Conservation (phyloP, 1,140 invertebrate species). For the Papilio aristodemus region DNA sequence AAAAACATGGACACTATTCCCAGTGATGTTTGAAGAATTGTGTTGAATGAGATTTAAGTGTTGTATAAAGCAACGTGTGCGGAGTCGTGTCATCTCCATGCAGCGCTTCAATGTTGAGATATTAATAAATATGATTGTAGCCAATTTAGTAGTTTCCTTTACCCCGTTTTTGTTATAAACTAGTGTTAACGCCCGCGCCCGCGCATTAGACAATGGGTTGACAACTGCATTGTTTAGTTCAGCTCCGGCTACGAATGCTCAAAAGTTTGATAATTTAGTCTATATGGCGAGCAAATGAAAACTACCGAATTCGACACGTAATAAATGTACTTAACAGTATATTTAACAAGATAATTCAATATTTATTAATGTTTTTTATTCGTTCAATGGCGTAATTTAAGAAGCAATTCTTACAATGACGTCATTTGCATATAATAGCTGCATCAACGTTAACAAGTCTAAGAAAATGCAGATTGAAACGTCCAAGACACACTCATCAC, state of each 20-base stretch:
- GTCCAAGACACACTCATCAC: no score
- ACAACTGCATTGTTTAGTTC: slow-evolving; percentile 2
- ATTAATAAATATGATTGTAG: slow-evolving; percentile 76
- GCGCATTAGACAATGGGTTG: neutral
- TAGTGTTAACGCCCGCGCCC: slow-evolving; percentile 21
- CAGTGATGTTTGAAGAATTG: slow-evolving; percentile 20
- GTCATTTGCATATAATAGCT: no score
- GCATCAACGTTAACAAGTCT: no score
- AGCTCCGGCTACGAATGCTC: neutral
- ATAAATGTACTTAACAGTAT: no score
- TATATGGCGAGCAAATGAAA: no score
- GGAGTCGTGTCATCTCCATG: slow-evolving; percentile 44
- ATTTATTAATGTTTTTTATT: no score
- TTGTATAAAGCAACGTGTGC: slow-evolving; percentile 12
- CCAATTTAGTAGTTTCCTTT: slow-evolving; percentile 47
- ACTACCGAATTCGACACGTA: no score
- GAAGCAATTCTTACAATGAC: no score
- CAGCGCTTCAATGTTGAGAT: slow-evolving; percentile 71
- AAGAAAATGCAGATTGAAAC: no score
- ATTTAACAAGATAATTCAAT: no score
- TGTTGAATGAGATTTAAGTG: slow-evolving; percentile 30
- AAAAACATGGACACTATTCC: slow-evolving; percentile 24
- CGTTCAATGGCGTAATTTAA: no score
- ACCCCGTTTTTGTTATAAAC: slow-evolving; percentile 9
- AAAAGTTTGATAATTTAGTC: neutral